Evolutionary conservation across 2,113 vertebrate species (phyloP).

Genomic region (Orthonyx spaldingii): DNA sequence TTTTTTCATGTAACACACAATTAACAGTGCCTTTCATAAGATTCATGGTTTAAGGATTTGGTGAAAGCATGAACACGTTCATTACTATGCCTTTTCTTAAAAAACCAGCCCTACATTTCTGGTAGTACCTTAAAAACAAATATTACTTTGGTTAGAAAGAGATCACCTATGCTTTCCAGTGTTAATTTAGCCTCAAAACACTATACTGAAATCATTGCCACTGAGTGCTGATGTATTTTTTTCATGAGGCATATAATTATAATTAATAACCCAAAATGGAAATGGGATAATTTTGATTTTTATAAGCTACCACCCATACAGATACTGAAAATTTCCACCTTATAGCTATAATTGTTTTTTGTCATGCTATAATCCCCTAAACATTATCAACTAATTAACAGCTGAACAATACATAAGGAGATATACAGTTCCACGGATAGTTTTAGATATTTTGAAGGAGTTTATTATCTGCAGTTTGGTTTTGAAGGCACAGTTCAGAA

Average conservation of each 20-base stretch:
- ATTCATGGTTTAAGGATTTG: background rate
- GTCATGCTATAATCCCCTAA: conserved; percentile 4
- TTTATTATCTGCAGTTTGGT: background rate
- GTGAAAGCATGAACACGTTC: background rate
- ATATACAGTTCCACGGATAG: background rate
- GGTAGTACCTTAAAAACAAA: background rate
- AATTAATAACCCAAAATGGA: conserved; percentile 34
- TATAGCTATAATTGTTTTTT: background rate
- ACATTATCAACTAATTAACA: conserved; percentile 26
- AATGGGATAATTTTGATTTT: conserved; percentile 39
- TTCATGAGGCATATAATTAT: background rate
- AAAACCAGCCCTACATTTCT: background rate
- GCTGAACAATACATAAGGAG: conserved; percentile 3
- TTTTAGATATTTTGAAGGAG: background rate
- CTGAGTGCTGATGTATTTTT: background rate
- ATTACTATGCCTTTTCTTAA: background rate
- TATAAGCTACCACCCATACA: background rate
- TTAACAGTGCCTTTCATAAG: conserved; percentile 10
- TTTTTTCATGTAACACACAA: conserved; percentile 51
- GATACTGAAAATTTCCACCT: background rate
- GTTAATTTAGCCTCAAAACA: conserved; percentile 20
- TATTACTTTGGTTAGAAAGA: background rate
- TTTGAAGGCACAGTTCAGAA: background rate
- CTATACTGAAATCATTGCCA: conserved; percentile 9
- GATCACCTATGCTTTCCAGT: conserved; percentile 13